Base-by-base conservation (phyloP, 1,140 invertebrate genomes). In the Drusus annulatus region DNA sequence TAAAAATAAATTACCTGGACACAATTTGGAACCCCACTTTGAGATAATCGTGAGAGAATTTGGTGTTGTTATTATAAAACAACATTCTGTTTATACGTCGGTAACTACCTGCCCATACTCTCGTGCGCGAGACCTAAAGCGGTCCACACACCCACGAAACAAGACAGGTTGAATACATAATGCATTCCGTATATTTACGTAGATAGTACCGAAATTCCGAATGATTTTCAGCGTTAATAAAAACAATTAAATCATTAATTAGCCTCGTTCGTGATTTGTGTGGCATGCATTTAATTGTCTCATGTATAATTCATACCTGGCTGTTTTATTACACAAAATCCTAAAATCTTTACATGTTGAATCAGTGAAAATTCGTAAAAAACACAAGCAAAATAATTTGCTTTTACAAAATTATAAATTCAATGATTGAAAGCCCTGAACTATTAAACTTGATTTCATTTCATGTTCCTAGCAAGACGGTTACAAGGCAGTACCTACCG, bases 11-110 rank as follows among this genome's bases (percentile, higher is more conserved):
- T 78, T 79, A 79, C 65, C 76, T 45, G 71, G 71, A 81, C 80
- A 81, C 25, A 77, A 73, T 69, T 69, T 60, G 28, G 31, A 45
- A 76, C 65, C 71, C 45, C 60, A 60, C 45, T 51, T 51, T 56
- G 25, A 58, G 60, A 75, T 79, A 80, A 78, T 80, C 81, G 81
- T 83, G 81, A 83, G 81, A 83, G 76, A 77, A 77, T 77, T 77
- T 77, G 81, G 76, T 80, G 81, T 78, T 83, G 77, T 80, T 83
- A 83, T 83, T 80, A 83, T 83, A 80, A 80, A 69, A 80, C 62
- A 76, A 71, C 68, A 21, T 51, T 71, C 23, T 71, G 68, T 71
- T 71, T 52, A 63, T 25, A 63, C 60, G 7, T 28, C 13, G 21
- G 21, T 63, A 63, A 5, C 19, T 63, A 36, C 28, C 2, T 28